These are phyloP conservation scores for Nyctibius bracteatus DNA, from an alignment of 2,113 vertebrate genomes.

Conservation along the genomic window DNA sequence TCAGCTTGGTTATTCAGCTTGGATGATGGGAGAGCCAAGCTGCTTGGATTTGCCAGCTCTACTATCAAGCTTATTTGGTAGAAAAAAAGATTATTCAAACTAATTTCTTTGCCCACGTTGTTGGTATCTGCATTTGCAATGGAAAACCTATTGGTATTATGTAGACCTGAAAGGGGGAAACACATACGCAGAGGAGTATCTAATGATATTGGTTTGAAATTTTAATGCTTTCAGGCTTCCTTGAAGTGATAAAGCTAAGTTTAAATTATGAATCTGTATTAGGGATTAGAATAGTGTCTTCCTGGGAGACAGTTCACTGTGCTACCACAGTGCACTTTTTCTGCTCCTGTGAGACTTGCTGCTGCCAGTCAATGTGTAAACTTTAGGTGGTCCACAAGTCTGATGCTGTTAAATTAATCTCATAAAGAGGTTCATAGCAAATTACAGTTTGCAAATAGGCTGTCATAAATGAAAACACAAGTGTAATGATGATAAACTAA, in stretches of 20 bases:
- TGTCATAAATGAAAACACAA: conserved; percentile 54
- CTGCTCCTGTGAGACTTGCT: background rate
- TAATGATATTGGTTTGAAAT: background rate
- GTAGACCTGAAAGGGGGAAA: background rate
- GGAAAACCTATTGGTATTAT: background rate
- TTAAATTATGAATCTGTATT: background rate
- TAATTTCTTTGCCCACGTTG: background rate
- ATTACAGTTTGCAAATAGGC: conserved; percentile 51
- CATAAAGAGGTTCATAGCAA: conserved; percentile 38
- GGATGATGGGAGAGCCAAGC: background rate
- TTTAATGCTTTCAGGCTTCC: background rate
- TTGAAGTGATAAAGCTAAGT: background rate
- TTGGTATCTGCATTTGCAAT: background rate
- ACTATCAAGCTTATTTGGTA: background rate
- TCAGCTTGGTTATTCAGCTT: background rate
- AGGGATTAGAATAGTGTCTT: background rate
- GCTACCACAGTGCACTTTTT: background rate
- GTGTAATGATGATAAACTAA: conserved; percentile 34
- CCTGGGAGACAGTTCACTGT: background rate
- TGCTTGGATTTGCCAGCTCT: background rate
- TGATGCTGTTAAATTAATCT: conserved; percentile 47
- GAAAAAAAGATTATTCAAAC: background rate
- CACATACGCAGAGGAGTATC: background rate
- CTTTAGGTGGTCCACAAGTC: conserved; percentile 36
- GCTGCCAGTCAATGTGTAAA: background rate